Evolutionary conservation across 2,113 vertebrate species (phyloP), one percentile per base, ranked within the genome.

Genomic region (Myrmecobius fasciatus): DNA sequence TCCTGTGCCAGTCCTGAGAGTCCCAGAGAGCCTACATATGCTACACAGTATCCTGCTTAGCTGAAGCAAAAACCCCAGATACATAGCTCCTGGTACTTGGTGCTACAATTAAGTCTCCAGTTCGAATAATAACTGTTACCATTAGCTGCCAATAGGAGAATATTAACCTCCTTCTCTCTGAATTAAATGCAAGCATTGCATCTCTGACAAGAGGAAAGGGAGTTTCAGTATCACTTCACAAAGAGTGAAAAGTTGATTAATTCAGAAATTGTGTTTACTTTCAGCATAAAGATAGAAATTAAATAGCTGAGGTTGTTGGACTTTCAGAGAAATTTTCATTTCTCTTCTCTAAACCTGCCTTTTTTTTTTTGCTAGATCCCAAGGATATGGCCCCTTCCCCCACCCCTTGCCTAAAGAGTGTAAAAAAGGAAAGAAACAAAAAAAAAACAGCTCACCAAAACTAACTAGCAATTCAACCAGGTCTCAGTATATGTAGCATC

Each of bases 121-220:
- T 5, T 93, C 91, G 22, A 95, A 89, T 95, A 92, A 94, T 48
- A 28, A 93, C 43, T 89, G n/a, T 56, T 94, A 52, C 89, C 52
- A 93, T 89, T 92, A 31, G 46, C 53, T 96, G 51, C 43, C 91
- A 89, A 0, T 91, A 53, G 89, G 26, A 91, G 49, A 94, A 91
- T 48, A 49, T 48, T 53, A 94, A 93, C 93, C 43, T 92, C 67
- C 52, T 91, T 93, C 26, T 93, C 93, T 67, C 31, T 53, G 92
- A 89, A 94, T 92, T 92, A 95, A 97, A 96, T 91, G 8, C 28
- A 92, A 93, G 52, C 48, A 43, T 31, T 67, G 36, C 95, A 91
- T 46, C 25, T 31, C 22, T 91, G 52, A 25, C 22, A 49, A 49
- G 52, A 93, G 3, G 52, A 5, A 90, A 52, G 20, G 47, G 11